A percentile compares a stretch with the other conserved stretches of the same genome.
Evolutionary conservation across 2,888 invertebrate species (phyloP).

Genomic region (Drosophila merina): DNA sequence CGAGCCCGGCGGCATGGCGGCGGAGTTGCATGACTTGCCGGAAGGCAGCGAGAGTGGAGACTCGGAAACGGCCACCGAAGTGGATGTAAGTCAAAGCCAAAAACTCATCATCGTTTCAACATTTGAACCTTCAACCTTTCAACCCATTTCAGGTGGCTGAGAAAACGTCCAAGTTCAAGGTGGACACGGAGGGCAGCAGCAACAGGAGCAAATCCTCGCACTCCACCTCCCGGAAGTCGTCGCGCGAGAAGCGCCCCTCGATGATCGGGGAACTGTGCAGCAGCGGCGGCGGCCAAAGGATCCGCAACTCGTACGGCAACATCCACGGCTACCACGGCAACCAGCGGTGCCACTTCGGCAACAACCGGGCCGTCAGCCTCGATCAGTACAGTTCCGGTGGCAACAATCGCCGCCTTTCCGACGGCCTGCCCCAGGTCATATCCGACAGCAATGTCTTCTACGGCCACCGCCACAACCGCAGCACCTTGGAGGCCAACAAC

Average conservation of each 20-base stretch:
- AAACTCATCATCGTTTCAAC: too few relatives aligned
- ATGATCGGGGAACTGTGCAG: conserved; percentile 84
- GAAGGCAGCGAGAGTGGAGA: conserved; percentile 87
- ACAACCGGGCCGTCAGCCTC: conserved; percentile 84
- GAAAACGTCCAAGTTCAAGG: conserved; percentile 90
- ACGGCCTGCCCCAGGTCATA: conserved; percentile 83
- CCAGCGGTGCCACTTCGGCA: conserved; percentile 83
- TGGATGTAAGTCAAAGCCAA: conserved; percentile 85
- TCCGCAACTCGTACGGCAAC: conserved; percentile 84
- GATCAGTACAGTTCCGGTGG: conserved; percentile 82
- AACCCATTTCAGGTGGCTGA: conserved; percentile 85
- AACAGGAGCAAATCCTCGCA: conserved; percentile 86
- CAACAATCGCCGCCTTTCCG: conserved; percentile 83
- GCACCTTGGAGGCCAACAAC: conserved; percentile 64
- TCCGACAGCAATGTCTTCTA: conserved; percentile 84
- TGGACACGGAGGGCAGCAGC: conserved; percentile 88
- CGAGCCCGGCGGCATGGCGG: conserved; percentile 84
- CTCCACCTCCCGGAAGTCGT: conserved; percentile 89
- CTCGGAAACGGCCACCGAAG: conserved; percentile 89
- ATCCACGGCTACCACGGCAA: conserved; percentile 83
- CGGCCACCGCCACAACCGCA: conserved; percentile 81
- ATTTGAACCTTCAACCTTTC: too few relatives aligned
- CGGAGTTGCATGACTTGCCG: conserved; percentile 85
- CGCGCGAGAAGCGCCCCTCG: conserved; percentile 86
- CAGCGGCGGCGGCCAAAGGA: conserved; percentile 83